Conservation (phyloP, 2,797 vertebrate species). For the Chelidonichthys spinosus region DNA sequence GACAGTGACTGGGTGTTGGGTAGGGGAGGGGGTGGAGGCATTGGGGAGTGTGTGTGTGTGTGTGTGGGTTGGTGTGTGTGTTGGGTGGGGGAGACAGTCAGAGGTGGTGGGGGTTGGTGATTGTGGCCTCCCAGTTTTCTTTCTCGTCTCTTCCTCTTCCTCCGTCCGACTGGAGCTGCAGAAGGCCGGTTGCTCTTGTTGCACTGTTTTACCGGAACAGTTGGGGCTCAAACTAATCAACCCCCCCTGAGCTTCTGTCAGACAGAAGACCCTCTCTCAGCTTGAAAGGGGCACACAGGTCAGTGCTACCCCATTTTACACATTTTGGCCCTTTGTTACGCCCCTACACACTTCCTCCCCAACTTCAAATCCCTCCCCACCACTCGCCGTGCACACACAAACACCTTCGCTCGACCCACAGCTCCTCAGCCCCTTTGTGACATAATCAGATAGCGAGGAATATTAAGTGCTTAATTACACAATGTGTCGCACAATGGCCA, state of each 20-base stretch:
- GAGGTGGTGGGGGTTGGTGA: conserved; percentile 84
- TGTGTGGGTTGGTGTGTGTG: conserved; percentile 36
- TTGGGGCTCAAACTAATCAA: conserved; percentile 71
- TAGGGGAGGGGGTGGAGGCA: conserved; percentile 77
- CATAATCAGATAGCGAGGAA: conserved; percentile 81
- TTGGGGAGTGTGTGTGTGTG: conserved; percentile 57
- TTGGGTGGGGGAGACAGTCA: conserved; percentile 68
- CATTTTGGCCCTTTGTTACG: conserved; percentile 67
- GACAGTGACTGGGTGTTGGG: conserved; percentile 92
- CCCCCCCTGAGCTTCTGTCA: conserved; percentile 68
- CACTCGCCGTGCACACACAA: conserved; percentile 51
- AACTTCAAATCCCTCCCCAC: conserved; percentile 47
- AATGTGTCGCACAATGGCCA: conserved; percentile 81
- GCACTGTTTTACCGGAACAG: conserved; percentile 70
- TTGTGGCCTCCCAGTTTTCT: conserved; percentile 74
- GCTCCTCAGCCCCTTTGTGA: conserved; percentile 70
- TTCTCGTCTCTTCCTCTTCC: conserved; percentile 63
- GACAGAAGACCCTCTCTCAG: conserved; percentile 73
- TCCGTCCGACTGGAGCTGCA: conserved; percentile 59
- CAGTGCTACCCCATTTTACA: conserved; percentile 69
- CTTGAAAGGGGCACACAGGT: conserved; percentile 78
- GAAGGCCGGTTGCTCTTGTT: conserved; percentile 68
- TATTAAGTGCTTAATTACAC: conserved; percentile 86
- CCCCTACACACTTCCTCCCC: conserved; percentile 60
- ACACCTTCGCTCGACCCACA: conserved; percentile 43